Evolutionary conservation across 2,113 vertebrate genomes (phyloP), one percentile per base, ranked within the genome.

Genomic region (Bettongia penicillata): DNA sequence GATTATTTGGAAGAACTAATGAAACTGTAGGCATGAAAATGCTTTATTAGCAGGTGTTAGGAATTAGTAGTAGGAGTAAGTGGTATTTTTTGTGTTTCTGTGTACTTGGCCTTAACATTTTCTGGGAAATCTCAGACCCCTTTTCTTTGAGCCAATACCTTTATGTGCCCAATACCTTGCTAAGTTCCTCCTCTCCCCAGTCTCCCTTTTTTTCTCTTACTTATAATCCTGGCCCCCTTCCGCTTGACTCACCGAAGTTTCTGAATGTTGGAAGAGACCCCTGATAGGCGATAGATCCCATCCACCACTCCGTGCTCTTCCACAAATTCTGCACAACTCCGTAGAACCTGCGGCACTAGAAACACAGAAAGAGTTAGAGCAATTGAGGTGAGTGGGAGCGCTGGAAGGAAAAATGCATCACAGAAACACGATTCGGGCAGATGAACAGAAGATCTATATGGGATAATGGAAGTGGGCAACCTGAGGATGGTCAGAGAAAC

Each of bases 241-340:
- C 51, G 37, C 90, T 48, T 0, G 50, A 94, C 98, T 97, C 94
- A 99, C 99, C 99, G 98, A 26, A 99, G 98, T 96, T 99, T 99
- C 97, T 99, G 99, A 93, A 99, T 99, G 98, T 99, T 99, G 96
- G 99, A 99, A 6, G 99, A 99, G 37, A 99, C 99, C 0, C 99
- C 99, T 0, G 99, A 99, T 90, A 99, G 98, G 48, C 99, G 98
- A 97, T 99, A 99, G 97, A 99, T 99, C 0, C 99, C 99, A 0
- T 99, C 99, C 94, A 99, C 99, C 53, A 99, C 97, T 0, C 99
- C 99, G 26, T 99, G 96, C 7, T 99, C 98, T 97, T 99, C 99
- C n/a, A 99, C 99, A 47, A 99, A 99, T 96, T 99, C 99, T 0
- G 99, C 98, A 98, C 99, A 99, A 98, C 98, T 98, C 52, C 97